These are phyloP conservation scores for Strigamia transsilvanica DNA, from an alignment of 2,888 invertebrate species.

Conservation along the genomic window DNA sequence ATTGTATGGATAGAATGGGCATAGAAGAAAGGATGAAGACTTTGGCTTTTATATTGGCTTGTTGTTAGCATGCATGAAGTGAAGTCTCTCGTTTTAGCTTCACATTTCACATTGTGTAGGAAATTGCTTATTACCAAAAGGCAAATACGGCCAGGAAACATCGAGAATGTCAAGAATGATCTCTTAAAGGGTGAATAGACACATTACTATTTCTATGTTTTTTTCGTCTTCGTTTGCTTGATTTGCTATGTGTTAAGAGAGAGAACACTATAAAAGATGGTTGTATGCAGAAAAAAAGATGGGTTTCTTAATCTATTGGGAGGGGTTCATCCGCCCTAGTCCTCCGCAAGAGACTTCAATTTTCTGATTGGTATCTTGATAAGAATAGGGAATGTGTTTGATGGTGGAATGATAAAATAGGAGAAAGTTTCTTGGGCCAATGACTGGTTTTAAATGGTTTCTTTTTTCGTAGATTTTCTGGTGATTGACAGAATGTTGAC, in stretches of 20 bases:
- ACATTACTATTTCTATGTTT: not conserved
- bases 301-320: constrained; percentile 35
- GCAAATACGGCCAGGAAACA: constrained; percentile 25
- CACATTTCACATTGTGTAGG: constrained; percentile 38
- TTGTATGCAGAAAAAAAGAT: not conserved
- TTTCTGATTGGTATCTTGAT: constrained; percentile 46
- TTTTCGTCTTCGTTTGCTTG: not conserved
- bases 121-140: constrained; percentile 44
- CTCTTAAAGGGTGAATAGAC: not conserved
- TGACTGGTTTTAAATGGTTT: not conserved
- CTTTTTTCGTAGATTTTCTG: not conserved
- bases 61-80: constrained; percentile 49
- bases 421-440: constrained; percentile 31
- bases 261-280: constrained; percentile 5
- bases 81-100: constrained; percentile 21
- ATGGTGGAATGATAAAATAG: constrained; percentile 5
- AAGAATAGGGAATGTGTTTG: constrained; percentile 34
- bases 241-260: constrained; percentile 10
- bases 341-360: constrained; percentile 42
- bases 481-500: not conserved
- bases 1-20: constrained; percentile 36
- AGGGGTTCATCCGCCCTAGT: constrained; percentile 34
- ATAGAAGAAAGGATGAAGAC: constrained; percentile 41
- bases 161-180: not conserved
- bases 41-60: constrained; percentile 44